Conservation (phyloP, 2,888 invertebrate species). For the Sarcophaga carnaria region DNA sequence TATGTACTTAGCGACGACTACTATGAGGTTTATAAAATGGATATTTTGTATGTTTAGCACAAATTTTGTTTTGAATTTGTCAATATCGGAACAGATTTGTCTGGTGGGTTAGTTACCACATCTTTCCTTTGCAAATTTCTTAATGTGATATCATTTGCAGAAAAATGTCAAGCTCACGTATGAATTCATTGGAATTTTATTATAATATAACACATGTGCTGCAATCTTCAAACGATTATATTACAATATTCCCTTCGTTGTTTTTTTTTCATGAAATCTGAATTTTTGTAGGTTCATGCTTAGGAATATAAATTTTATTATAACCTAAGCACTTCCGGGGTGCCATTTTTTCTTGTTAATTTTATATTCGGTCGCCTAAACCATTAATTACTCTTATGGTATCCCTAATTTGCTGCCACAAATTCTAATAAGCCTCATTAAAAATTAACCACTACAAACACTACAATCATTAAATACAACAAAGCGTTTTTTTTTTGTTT, state of each 20-base stretch:
- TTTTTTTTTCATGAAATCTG: no score
- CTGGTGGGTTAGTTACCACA: no score
- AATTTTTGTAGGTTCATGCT: no score
- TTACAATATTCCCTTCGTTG: no score
- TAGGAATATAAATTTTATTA: not conserved
- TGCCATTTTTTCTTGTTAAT: not conserved
- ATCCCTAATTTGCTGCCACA: conserved; percentile 21
- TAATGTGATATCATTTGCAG: no score
- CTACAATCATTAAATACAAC: not conserved
- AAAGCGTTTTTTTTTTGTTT: not conserved
- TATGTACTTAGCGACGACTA: not conserved
- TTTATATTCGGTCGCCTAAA: not conserved
- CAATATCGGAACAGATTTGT: no score
- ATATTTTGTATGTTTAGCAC: no score
- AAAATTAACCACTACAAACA: conserved; percentile 13
- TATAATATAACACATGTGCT: no score
- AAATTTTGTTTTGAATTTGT: not conserved
- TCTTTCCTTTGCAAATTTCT: no score
- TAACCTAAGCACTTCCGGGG: not conserved
- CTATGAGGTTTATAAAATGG: not conserved
- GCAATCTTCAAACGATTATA: no score
- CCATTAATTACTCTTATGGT: not conserved
- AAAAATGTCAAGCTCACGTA: no score
- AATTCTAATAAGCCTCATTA: conserved; percentile 26
- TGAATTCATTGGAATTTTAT: no score